Conservation (phyloP, 2,888 invertebrate species). For the Erebia aethiops region DNA sequence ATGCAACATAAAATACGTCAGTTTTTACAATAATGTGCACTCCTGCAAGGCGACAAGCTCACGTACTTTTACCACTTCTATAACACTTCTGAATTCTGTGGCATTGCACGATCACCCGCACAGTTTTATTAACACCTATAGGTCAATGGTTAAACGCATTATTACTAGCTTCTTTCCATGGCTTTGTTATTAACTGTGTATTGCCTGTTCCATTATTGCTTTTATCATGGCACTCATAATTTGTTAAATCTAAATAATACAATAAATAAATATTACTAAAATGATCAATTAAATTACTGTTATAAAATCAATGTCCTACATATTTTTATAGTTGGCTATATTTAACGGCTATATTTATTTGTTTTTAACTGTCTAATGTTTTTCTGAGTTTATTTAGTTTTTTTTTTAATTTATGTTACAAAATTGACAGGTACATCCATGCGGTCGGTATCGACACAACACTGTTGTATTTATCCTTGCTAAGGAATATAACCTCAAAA, state of each 20-base stretch:
- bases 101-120: conserved; percentile 33
- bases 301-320: background rate
- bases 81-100: too few species aligned
- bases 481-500: conserved; percentile 97
- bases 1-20: too few species aligned
- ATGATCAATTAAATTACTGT: conserved; percentile 7
- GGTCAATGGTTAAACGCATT: background rate
- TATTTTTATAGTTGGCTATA: background rate
- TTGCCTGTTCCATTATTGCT: conserved; percentile 33
- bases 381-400: background rate
- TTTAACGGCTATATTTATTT: background rate
- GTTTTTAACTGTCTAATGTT: too few species aligned
- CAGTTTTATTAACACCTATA: conserved; percentile 25
- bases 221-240: conserved; percentile 28
- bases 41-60: too few species aligned
- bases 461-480: conserved; percentile 98
- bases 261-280: conserved; percentile 21
- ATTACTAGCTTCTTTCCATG: conserved; percentile 27
- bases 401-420: conserved; percentile 14
- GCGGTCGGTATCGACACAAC: conserved; percentile 98
- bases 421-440: conserved; percentile 93
- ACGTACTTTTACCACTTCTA: too few species aligned
- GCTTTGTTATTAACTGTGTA: conserved; percentile 29
- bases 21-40: too few species aligned
- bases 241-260: conserved; percentile 25